Percentiles rank a stretch among this genome's conserved stretches.
Conservation (phyloP, 2,888 invertebrate species). For the Chymomyza amoena region DNA sequence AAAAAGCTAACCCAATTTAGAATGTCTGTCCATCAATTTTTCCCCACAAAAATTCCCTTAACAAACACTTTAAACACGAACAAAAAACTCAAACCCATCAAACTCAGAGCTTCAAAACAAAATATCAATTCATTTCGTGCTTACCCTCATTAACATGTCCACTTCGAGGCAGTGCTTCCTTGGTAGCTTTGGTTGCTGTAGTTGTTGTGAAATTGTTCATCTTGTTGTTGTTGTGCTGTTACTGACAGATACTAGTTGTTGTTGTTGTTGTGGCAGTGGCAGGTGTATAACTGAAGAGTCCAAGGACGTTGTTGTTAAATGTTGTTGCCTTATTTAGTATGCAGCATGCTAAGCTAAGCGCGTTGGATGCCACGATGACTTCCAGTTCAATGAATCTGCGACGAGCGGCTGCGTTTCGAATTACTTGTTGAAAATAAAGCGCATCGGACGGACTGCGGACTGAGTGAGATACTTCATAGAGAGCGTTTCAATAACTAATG, state of each 20-base stretch:
- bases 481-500: not conserved
- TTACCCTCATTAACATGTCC: slow-evolving; percentile 84
- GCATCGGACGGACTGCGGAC: not conserved
- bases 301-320: slow-evolving; percentile 56
- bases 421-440: not conserved
- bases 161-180: slow-evolving; percentile 82
- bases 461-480: not conserved
- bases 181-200: slow-evolving; percentile 74
- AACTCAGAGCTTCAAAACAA: not conserved
- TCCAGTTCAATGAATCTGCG: slow-evolving; percentile 44
- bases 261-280: slow-evolving; percentile 41
- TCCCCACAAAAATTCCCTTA: not conserved
- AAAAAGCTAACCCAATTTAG: not conserved
- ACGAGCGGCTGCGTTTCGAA: slow-evolving; percentile 9
- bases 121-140: slow-evolving; percentile 22
- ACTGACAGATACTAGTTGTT: slow-evolving; percentile 13
- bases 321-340: slow-evolving; percentile 23
- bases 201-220: slow-evolving; percentile 78
- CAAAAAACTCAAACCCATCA: not conserved
- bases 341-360: not conserved
- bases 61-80: not conserved
- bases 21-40: not conserved
- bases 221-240: slow-evolving; percentile 23
- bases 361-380: slow-evolving; percentile 35
- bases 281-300: slow-evolving; percentile 63